Evolutionary conservation across 2,888 invertebrate species (phyloP).

Genomic region (Deilephila elpenor): DNA sequence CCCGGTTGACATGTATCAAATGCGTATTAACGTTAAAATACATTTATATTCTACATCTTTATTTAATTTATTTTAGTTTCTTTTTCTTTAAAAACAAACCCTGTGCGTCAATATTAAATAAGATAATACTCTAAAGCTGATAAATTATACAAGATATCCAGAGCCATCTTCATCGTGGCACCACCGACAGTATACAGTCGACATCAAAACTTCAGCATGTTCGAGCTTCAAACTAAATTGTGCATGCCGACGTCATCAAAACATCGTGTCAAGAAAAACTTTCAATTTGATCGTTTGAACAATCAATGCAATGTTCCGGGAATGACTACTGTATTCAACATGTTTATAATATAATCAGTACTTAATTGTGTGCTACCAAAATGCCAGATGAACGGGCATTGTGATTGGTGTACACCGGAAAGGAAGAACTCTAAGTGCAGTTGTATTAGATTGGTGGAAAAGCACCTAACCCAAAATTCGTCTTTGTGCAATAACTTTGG

Average conservation of each 20-base stretch:
- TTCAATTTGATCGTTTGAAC: no score
- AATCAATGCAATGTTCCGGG: no score
- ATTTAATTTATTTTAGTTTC: not conserved
- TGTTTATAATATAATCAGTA: not conserved
- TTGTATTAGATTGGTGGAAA: not conserved
- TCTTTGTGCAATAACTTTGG: not conserved
- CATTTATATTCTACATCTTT: not conserved
- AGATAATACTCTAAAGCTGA: not conserved
- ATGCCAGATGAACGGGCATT: not conserved
- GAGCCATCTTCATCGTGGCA: not conserved
- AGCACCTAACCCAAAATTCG: not conserved
- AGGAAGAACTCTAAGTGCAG: not conserved
- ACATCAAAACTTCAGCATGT: not conserved
- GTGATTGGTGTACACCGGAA: not conserved
- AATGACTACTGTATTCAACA: not conserved
- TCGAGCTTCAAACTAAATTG: no score
- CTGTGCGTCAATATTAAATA: not conserved
- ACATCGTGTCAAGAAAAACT: no score
- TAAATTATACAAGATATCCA: not conserved
- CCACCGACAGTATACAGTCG: not conserved
- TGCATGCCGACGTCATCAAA: no score
- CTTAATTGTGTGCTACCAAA: not conserved
- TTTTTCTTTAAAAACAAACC: not conserved
- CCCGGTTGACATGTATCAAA: not conserved
- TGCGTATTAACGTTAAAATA: not conserved